A percentile compares a stretch with the other conserved stretches of the same genome.
Conservation (phyloP, 2,888 invertebrate species). For the Apamea sordens region DNA sequence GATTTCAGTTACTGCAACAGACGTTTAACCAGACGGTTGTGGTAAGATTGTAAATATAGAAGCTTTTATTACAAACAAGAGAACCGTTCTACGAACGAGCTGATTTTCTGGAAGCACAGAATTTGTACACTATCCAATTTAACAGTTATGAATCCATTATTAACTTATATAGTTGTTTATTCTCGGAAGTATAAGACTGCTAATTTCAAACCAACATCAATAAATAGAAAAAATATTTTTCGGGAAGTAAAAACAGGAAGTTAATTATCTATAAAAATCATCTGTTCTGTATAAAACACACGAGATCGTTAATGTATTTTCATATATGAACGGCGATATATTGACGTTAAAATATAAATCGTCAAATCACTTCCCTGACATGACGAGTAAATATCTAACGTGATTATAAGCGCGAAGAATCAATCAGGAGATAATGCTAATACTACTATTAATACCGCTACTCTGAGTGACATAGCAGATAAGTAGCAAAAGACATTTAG, state of each 20-base stretch:
- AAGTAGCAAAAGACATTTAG: background rate
- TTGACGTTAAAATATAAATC: conserved; percentile 30
- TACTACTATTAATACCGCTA: conserved; percentile 18
- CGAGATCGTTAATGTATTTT: conserved; percentile 19
- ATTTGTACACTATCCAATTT: background rate
- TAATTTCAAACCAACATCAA: background rate
- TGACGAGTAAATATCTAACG: conserved; percentile 4
- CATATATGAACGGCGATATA: conserved; percentile 5
- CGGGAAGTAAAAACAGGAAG: conserved; percentile 12
- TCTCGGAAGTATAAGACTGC: background rate
- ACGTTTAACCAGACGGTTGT: conserved; percentile 13
- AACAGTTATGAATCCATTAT: background rate
- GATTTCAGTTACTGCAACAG: conserved; percentile 4
- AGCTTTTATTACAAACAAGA: background rate
- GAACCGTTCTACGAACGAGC: background rate
- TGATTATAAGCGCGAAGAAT: conserved; percentile 31
- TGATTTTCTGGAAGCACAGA: background rate
- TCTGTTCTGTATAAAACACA: conserved; percentile 26
- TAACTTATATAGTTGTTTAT: background rate
- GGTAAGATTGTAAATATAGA: background rate
- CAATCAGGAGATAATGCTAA: background rate
- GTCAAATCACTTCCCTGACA: conserved; percentile 7
- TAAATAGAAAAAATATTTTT: background rate
- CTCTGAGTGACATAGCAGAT: background rate
- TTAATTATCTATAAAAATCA: conserved; percentile 8